Evolutionary conservation across 1,140 invertebrate genomes (phyloP).

Genomic region (Cyrtorhinus lividipennis): DNA sequence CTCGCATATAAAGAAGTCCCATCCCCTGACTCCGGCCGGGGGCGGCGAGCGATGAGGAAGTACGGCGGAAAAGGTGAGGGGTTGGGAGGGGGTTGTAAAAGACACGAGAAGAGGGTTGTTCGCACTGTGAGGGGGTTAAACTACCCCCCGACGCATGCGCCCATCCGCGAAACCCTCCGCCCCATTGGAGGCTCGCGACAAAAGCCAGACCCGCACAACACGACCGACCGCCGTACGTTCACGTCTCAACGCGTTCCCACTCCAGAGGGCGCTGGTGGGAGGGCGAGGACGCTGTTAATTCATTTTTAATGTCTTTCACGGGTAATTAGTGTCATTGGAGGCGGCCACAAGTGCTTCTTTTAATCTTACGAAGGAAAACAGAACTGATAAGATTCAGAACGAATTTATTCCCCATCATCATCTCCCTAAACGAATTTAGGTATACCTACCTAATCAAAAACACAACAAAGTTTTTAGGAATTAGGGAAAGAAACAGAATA

Average conservation of each 20-base stretch:
- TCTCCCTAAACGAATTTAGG: no score
- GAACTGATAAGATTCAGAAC: no score
- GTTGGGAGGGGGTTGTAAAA: neutral
- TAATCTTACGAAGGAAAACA: no score
- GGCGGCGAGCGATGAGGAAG: no score
- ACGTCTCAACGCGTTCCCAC: neutral
- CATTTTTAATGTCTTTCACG: neutral
- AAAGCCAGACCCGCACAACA: slow-evolving; percentile 1
- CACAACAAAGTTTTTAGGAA: no score
- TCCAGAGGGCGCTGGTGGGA: neutral
- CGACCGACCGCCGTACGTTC: neutral
- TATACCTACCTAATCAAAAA: no score
- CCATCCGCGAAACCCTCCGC: neutral
- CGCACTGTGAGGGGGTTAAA: neutral
- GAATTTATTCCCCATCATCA: no score
- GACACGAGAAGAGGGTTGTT: neutral
- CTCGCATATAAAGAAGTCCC: slow-evolving; percentile 17
- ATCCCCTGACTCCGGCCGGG: neutral
- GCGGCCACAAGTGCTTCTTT: neutral
- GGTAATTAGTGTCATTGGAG: neutral
- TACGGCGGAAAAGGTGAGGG: no score
- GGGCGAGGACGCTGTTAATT: neutral
- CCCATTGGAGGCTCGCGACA: no score
- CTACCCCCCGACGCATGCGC: neutral
- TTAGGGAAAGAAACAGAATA: no score